Evolutionary conservation across 2,113 vertebrate genomes (phyloP).

Genomic region (Cairina moschata): DNA sequence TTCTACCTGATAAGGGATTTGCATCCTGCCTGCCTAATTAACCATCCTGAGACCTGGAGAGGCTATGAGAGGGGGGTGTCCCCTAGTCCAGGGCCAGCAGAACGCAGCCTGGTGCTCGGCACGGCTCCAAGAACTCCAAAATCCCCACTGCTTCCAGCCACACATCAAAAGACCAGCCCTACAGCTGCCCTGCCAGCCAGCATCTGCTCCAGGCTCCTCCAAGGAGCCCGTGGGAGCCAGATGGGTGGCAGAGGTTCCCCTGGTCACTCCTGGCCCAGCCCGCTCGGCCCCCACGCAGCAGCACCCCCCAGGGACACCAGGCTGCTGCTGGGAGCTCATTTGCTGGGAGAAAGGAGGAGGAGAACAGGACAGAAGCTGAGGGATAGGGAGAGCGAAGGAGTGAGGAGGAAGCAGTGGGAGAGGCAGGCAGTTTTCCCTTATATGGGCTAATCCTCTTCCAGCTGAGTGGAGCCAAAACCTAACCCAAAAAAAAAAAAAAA

Average conservation of each 20-base stretch:
- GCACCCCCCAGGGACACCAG: neutral
- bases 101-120: neutral
- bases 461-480: constrained; percentile 36
- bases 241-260: neutral
- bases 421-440: constrained; percentile 67
- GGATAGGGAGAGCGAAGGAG: neutral
- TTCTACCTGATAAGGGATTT: neutral
- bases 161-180: neutral
- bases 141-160: neutral
- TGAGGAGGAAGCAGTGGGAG: neutral
- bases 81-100: neutral
- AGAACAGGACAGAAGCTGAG: neutral
- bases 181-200: neutral
- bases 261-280: neutral
- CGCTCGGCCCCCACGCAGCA: too few relatives aligned
- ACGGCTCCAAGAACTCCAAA: rapidly evolving
- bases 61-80: neutral
- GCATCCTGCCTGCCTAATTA: neutral
- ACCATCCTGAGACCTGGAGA: neutral
- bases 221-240: neutral
- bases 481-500: constrained; percentile 36
- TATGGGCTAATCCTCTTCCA: constrained; percentile 68
- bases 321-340: neutral
- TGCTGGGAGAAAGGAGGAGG: neutral
- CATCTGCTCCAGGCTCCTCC: rapidly evolving